Percentiles rank a stretch among this genome's conserved stretches.
phyloP scores from a whole-genome alignment of 1,140 invertebrate species.

The Pachypeltis micranthus region DNA sequence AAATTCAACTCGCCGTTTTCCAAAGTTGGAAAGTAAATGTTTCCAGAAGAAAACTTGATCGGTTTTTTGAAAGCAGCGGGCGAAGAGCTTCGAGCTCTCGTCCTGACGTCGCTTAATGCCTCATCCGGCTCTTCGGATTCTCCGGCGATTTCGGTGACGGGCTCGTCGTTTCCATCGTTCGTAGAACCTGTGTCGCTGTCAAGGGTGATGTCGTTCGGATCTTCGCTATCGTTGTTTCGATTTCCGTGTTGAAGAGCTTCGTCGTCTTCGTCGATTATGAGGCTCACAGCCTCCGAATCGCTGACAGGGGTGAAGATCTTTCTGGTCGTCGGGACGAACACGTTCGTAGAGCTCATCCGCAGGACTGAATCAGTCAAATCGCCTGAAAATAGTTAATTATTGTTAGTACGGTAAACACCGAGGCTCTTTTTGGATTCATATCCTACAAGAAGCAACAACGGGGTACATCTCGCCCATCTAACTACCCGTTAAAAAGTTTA shows the following conservation, averaged over 20 bases:
- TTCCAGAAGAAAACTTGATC: not conserved
- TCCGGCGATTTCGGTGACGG: not conserved
- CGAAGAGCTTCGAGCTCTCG: constrained; percentile 12
- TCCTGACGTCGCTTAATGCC: too few species aligned
- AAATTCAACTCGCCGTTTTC: constrained; percentile 16
- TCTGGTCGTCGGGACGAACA: constrained; percentile 62
- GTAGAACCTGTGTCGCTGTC: not conserved
- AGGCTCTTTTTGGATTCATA: too few species aligned
- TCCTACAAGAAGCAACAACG: too few species aligned
- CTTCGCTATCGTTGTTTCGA: not conserved
- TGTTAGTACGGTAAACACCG: too few species aligned
- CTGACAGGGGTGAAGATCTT: constrained; percentile 61
- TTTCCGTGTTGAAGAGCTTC: not conserved
- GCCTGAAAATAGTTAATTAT: too few species aligned
- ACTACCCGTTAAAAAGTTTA: too few species aligned
- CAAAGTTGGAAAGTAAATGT: not conserved
- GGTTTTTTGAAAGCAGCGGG: constrained; percentile 18
- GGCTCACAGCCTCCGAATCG: constrained; percentile 29
- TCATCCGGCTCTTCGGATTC: not conserved
- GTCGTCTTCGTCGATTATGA: constrained; percentile 4
- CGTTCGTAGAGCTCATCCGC: constrained; percentile 31
- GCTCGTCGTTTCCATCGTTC: not conserved
- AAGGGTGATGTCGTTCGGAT: not conserved
- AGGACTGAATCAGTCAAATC: not conserved
- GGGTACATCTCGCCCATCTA: too few species aligned